Conservation (phyloP, 2,797 vertebrate species). For the Notamacropus eugenii region DNA sequence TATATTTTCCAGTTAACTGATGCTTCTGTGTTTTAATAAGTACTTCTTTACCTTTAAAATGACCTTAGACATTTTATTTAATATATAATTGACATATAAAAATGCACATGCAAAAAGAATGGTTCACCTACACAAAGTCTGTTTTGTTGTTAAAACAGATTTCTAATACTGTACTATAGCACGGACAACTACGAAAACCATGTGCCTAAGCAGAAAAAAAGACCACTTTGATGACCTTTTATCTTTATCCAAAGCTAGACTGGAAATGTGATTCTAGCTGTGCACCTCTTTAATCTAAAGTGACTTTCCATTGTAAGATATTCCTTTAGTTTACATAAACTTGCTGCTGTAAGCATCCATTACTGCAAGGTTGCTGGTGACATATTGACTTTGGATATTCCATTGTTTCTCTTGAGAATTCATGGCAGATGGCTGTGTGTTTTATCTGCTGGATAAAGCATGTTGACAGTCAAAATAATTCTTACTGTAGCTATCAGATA, state of each 20-base stretch:
- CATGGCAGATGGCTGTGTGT: conserved; percentile 76
- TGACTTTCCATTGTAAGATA: conserved; percentile 65
- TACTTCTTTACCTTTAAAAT: not conserved
- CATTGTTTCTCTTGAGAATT: conserved; percentile 73
- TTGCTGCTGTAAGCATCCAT: conserved; percentile 80
- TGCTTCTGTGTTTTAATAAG: not conserved
- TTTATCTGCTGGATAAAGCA: conserved; percentile 73
- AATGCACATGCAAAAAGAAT: not conserved
- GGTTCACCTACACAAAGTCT: not conserved
- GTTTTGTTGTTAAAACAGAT: conserved; percentile 8
- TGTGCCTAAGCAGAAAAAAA: conserved; percentile 59
- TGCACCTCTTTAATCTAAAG: conserved; percentile 77
- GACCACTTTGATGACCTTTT: conserved; percentile 67
- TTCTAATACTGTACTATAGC: not conserved
- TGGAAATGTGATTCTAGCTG: conserved; percentile 54
- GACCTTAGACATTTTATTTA: not conserved
- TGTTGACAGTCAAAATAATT: conserved; percentile 16
- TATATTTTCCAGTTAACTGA: not conserved
- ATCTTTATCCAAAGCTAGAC: conserved; percentile 50
- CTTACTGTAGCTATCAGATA: not conserved
- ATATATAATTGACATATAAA: not conserved
- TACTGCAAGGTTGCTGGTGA: conserved; percentile 75
- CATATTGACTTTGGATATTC: conserved; percentile 81
- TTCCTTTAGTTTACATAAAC: conserved; percentile 75
- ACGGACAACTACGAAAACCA: not conserved